Evolutionary conservation across 2,888 invertebrate genomes (phyloP), one percentile per base, ranked within the genome.

Genomic region (Plutella xylostella): DNA sequence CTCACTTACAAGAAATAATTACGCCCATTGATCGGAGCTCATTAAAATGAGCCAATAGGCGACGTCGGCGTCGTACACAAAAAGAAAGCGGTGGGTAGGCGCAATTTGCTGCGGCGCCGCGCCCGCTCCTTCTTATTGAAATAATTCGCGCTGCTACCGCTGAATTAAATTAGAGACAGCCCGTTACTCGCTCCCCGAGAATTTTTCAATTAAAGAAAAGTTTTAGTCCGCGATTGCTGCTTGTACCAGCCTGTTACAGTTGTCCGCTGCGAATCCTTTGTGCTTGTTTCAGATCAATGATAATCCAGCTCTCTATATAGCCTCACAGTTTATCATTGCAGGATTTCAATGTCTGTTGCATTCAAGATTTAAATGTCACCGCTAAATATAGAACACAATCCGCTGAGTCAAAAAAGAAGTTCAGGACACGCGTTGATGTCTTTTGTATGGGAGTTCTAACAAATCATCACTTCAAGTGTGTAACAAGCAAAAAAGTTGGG

Each of bases 1-100:
- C n/a, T n/a, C n/a, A n/a, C n/a, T n/a, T n/a, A 77, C 75, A 66
- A 76, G 70, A 72, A 77, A 82, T 75, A 79, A 79, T 80, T 79
- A 80, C 80, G 79, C 79, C 79, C 79, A 77, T 79, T 78, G 75
- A 79, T 77, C 72, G 71, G 60, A 61, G 69, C 78, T 79, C 75
- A 79, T 78, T 80, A 79, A 74, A 76, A 68, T 63, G 59, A 58
- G 65, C 78, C 80, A 80, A 80, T 79, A 64, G 66, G 64, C 59
- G 55, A 58, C 58, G 60, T 58, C 56, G 60, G 52, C 55, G 50
- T 42, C 55, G 50, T 53, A 54, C 55, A 68, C 67, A 77, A 77
- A 75, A 76, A 69, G 65, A 72, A 63, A 62, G 69, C 57, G 55
- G 55, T 56, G 52, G 53, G 70, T 60, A 65, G 58, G 58, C 61